Base-by-base conservation (phyloP, 1,140 invertebrate genomes). In the Heliconius nattereri region DNA sequence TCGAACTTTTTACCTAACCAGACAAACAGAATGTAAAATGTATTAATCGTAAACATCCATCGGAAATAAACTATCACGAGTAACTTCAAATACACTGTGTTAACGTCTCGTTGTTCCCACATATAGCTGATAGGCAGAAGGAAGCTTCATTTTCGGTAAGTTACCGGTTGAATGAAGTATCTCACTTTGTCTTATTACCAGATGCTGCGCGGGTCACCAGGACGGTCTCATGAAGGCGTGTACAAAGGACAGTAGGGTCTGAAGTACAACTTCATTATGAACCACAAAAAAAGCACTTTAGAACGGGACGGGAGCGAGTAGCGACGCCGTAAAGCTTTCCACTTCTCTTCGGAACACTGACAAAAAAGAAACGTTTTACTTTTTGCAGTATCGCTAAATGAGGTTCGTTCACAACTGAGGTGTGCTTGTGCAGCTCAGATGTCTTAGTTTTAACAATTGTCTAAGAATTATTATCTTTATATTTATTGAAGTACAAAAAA, bases 301-400 rank as follows among this genome's bases (percentile, higher is more conserved):
- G 23, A 66, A 26, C 23, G 23, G 26, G 23, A 66, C 60, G 60
- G 60, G 16, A 66, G 60, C 32, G 32, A 32, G 32, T 6, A 32
- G 32, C 60, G 60, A 66, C 60, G 29, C 60, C 29, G 60, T 11
- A 66, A 29, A 66, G 60, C 60, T 66, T 66, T 66, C 23, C 60
- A 66, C 60, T 66, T 66, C 60, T 29, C 60, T 66, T 66, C 60
- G 60, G 60, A 26, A 29, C 23, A 26, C n/a, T 60, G 57, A 66
- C 60, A 29, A 66, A 66, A 66, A 66, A 66, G 29, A 66, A 66
- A 66, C 60, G 60, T 7, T 66, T 29, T 66, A 29, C 11, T 66
- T 66, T 66, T 66, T 66, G 11, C 60, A 66, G 9, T 29, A 66
- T 29, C 60, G 11, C 60, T 66, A 66, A 66, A 66, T 13, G 60